Conservation (phyloP, 2,797 vertebrate species). For the Myripristis murdjan region DNA sequence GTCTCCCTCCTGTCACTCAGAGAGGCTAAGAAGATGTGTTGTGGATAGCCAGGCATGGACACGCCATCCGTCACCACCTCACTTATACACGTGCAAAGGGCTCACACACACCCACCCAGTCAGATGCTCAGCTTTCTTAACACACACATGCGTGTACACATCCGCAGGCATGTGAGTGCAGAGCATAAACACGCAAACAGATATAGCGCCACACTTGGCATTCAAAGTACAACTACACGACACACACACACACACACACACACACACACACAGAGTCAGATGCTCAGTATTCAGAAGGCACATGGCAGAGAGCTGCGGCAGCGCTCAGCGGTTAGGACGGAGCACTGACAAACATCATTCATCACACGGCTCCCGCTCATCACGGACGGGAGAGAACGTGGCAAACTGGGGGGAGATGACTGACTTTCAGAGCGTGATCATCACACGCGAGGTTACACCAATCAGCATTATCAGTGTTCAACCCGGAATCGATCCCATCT, state of each 20-base stretch:
- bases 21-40: conserved; percentile 56
- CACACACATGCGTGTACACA: background rate
- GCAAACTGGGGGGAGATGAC: conserved; percentile 26
- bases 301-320: conserved; percentile 30
- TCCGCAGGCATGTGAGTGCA: background rate
- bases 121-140: background rate
- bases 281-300: conserved; percentile 44
- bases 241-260: too few species aligned
- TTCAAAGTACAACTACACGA: conserved; percentile 28
- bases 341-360: conserved; percentile 55
- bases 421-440: conserved; percentile 29
- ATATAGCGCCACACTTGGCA: conserved; percentile 7
- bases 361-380: conserved; percentile 33
- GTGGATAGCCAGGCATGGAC: conserved; percentile 59
- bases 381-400: conserved; percentile 28
- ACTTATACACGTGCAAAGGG: conserved; percentile 43
- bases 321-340: conserved; percentile 36
- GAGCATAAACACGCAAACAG: background rate
- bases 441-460: conserved; percentile 29
- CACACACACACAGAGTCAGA: conserved; percentile 27
- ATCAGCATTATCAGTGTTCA: conserved; percentile 13
- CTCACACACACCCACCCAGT: conserved; percentile 26
- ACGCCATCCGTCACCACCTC: conserved; percentile 59
- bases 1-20: conserved; percentile 60
- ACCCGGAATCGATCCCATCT: conserved; percentile 11